Evolutionary conservation across 2,888 invertebrate species (phyloP), one percentile per base, ranked within the genome.

Genomic region (Melinaea menophilus): DNA sequence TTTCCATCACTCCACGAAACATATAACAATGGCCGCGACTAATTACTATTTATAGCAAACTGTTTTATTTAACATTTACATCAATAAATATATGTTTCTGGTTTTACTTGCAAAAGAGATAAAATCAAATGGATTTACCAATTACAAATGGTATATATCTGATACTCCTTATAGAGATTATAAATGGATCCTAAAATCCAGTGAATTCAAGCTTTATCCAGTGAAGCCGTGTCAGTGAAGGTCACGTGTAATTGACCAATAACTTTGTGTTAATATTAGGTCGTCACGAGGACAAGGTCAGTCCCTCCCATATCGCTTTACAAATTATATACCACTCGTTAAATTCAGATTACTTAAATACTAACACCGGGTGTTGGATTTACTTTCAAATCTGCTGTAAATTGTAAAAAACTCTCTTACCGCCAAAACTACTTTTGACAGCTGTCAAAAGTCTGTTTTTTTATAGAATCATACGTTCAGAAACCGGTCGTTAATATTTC

Each of bases 231-330:
- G 51, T 3, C 9, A 41, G 41, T 41, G 31, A 51, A 51, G 51
- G 51, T 51, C 51, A 31, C 4, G 22, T 5, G 51, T 51, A 51
- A 51, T 51, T 51, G 51, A 31, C 7, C 51, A 31, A 9, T 31
- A 31, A 51, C 9, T 22, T 48, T 51, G 41, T 51, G 51, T 51
- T 51, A 51, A 51, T 51, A 51, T 51, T 22, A 31, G 51, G 51
- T 51, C 51, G 51, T 51, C 9, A 51, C 11, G 51, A 51, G 51
- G 51, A 51, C 51, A 51, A 51, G 51, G 51, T 51, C 51, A 9
- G 51, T 11, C 51, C 11, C 51, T 51, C 51, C 31, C 51, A 11
- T 41, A 9, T 41, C 11, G 31, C 51, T 51, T 51, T 2, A 22
- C 31, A 51, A 51, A 31, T 31, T 51, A 51, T 41, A 9, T 41